Evolutionary conservation across 1,140 invertebrate species (phyloP).

Genomic region (Tetraneura akinire): DNA sequence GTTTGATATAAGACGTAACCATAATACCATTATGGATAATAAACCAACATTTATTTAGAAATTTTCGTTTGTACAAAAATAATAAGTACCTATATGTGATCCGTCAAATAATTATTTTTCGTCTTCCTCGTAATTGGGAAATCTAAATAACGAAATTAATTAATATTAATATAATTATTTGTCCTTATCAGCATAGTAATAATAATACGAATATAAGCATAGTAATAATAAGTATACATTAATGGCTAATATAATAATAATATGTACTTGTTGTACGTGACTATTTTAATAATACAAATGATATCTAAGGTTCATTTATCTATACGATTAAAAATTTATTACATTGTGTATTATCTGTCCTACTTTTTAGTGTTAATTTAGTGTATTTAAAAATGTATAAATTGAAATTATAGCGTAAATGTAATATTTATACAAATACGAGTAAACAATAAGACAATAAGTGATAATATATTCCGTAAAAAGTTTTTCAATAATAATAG

Average conservation of each 20-base stretch:
- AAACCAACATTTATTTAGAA: neutral
- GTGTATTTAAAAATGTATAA: too few species aligned
- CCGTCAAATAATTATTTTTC: conserved; percentile 2
- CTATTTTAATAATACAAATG: neutral
- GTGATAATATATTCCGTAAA: too few species aligned
- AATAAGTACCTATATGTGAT: too few species aligned
- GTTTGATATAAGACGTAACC: neutral
- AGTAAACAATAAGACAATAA: too few species aligned
- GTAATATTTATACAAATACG: too few species aligned
- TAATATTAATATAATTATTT: too few species aligned
- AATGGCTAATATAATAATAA: too few species aligned
- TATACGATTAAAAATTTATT: too few species aligned
- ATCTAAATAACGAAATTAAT: conserved; percentile 11
- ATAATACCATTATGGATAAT: neutral
- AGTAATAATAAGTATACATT: neutral
- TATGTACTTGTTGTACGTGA: neutral
- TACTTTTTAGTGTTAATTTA: neutral
- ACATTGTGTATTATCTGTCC: neutral
- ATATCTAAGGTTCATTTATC: too few species aligned
- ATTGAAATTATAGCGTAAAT: neutral
- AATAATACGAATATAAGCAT: neutral
- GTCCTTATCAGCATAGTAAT: neutral
- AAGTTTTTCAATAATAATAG: neutral
- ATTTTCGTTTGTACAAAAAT: neutral
- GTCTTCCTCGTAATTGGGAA: too few species aligned